Conservation (phyloP, 2,888 invertebrate species). For the Mactromeris polynyma region DNA sequence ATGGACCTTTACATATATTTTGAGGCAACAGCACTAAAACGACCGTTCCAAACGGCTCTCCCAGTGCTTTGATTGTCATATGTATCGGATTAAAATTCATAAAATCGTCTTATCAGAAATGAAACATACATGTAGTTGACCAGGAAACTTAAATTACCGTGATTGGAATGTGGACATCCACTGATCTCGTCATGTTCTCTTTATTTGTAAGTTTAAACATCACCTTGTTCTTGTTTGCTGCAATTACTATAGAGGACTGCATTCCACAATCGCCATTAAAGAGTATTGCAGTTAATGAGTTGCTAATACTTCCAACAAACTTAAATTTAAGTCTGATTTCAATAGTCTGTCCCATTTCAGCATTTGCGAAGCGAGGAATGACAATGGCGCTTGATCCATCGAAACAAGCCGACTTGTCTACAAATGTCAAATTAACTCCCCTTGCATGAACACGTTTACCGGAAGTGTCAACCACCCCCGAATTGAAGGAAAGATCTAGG, state of each 20-base stretch:
- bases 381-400: constrained; percentile 60
- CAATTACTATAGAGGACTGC: constrained; percentile 51
- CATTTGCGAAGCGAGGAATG: constrained; percentile 62
- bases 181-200: constrained; percentile 18
- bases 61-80: too few relatives aligned
- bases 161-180: background rate
- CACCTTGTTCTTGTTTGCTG: constrained; percentile 21
- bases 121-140: too few relatives aligned
- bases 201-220: constrained; percentile 46
- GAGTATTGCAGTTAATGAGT: constrained; percentile 50
- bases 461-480: constrained; percentile 36
- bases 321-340: constrained; percentile 50
- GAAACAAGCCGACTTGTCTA: constrained; percentile 56
- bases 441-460: constrained; percentile 54
- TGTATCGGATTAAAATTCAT: too few relatives aligned
- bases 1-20: too few relatives aligned
- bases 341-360: constrained; percentile 53
- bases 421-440: constrained; percentile 55
- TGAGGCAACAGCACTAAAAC: too few relatives aligned
- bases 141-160: background rate
- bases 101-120: too few relatives aligned
- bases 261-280: constrained; percentile 67
- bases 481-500: constrained; percentile 59
- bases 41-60: too few relatives aligned
- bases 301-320: background rate